Conservation (phyloP, 2,113 vertebrate genomes). For the Corynorhinus townsendii region DNA sequence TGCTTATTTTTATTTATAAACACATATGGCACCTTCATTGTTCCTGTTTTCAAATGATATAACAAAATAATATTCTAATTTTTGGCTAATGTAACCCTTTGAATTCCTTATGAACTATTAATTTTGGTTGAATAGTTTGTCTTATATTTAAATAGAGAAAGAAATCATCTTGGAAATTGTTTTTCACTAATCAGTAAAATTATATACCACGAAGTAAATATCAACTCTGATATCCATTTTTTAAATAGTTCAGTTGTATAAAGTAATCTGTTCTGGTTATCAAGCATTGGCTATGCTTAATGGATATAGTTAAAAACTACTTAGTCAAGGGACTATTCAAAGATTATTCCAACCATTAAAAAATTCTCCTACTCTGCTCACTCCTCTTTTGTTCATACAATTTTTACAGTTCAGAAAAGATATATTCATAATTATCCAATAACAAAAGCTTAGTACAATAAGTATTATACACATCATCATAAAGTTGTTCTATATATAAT, state of each 20-base stretch:
- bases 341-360: background rate
- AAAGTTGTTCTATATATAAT: background rate
- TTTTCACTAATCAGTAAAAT: constrained; percentile 14
- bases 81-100: background rate
- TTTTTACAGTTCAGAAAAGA: background rate
- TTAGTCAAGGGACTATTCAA: constrained; percentile 19
- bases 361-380: background rate
- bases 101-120: constrained; percentile 19
- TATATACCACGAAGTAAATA: constrained; percentile 5
- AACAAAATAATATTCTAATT: background rate
- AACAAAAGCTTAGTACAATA: background rate
- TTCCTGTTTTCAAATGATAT: background rate
- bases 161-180: constrained; percentile 4
- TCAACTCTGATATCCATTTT: background rate
- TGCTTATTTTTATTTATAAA: constrained; percentile 23
- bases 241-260: constrained; percentile 15
- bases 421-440: background rate
- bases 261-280: background rate
- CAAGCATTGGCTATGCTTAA: background rate
- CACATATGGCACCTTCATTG: background rate
- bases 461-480: background rate
- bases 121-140: background rate
- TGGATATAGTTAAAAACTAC: constrained; percentile 35
- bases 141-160: constrained; percentile 8
- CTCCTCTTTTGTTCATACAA: background rate